Percentiles rank a stretch among this genome's conserved stretches.
Conservation (phyloP, 2,113 vertebrate genomes). For the Australoheros scitulus region DNA sequence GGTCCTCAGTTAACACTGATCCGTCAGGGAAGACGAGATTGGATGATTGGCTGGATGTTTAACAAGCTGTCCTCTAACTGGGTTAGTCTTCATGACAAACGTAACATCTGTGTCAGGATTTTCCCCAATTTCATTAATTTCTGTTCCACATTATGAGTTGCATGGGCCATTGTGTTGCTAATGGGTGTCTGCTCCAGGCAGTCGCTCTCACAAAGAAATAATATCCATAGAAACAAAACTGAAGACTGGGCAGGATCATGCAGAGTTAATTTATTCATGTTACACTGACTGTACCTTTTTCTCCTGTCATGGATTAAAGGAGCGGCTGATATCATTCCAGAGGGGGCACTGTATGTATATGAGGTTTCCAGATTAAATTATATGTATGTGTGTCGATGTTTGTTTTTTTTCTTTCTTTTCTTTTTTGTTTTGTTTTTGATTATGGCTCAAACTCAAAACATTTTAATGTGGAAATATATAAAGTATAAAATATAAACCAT, state of each 20-base stretch:
- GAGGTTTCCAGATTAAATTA: slow-evolving; percentile 71
- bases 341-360: slow-evolving; percentile 64
- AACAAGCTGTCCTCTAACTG: slow-evolving; percentile 43
- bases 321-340: slow-evolving; percentile 56
- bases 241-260: slow-evolving; percentile 17
- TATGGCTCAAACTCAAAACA: slow-evolving; percentile 60
- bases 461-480: slow-evolving; percentile 65
- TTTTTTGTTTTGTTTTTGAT: slow-evolving; percentile 30
- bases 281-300: slow-evolving; percentile 23
- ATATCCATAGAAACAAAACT: slow-evolving; percentile 6
- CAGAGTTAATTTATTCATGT: slow-evolving; percentile 62
- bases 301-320: slow-evolving; percentile 17
- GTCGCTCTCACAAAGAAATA: slow-evolving; percentile 23
- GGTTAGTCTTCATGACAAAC: slow-evolving; percentile 40
- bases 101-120: slow-evolving; percentile 9
- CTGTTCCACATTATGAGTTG: slow-evolving; percentile 22
- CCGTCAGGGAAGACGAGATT: not conserved
- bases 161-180: slow-evolving; percentile 52
- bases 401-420: not conserved
- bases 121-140: slow-evolving; percentile 19
- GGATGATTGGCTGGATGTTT: slow-evolving; percentile 33
- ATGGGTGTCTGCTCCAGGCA: slow-evolving; percentile 58
- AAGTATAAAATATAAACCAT: slow-evolving; percentile 61
- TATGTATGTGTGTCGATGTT: slow-evolving; percentile 50
- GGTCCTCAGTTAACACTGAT: slow-evolving; percentile 57